phyloP scores from a whole-genome alignment of 1,140 invertebrate genomes.

The Grapholita molesta region DNA sequence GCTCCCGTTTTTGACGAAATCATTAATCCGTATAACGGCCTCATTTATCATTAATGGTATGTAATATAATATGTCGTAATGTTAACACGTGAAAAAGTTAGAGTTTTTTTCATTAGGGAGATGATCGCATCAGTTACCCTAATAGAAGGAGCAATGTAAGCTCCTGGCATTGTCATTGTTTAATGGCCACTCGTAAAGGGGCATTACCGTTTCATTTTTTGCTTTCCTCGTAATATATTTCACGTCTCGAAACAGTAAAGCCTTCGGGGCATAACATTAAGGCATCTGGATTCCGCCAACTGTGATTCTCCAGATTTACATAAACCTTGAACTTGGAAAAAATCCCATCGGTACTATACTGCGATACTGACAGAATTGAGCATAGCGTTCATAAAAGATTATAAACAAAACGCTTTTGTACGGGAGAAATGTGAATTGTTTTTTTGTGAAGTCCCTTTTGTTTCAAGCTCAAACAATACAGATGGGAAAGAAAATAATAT shows the following conservation, averaged over 20 bases:
- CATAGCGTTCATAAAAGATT: neutral
- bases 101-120: neutral
- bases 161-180: conserved; percentile 36
- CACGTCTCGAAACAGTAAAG: conserved; percentile 16
- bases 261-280: conserved; percentile 5
- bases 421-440: neutral
- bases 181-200: conserved; percentile 39
- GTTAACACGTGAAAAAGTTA: conserved; percentile 22
- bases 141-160: conserved; percentile 22
- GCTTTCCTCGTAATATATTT: conserved; percentile 19
- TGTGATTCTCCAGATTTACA: conserved; percentile 1
- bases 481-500: conserved; percentile 11
- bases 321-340: conserved; percentile 13
- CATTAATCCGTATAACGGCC: neutral
- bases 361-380: neutral
- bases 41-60: neutral
- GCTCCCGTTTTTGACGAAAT: neutral
- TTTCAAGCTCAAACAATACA: conserved; percentile 11
- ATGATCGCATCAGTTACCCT: conserved; percentile 22
- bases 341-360: neutral
- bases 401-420: conserved; percentile 6
- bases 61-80: neutral
- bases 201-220: conserved; percentile 39
- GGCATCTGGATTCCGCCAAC: conserved; percentile 5
- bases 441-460: neutral